Percentiles rank a stretch among this genome's conserved stretches.
phyloP scores from a whole-genome alignment of 2,797 vertebrate genomes.

The Enteromius thamalakanensis region DNA sequence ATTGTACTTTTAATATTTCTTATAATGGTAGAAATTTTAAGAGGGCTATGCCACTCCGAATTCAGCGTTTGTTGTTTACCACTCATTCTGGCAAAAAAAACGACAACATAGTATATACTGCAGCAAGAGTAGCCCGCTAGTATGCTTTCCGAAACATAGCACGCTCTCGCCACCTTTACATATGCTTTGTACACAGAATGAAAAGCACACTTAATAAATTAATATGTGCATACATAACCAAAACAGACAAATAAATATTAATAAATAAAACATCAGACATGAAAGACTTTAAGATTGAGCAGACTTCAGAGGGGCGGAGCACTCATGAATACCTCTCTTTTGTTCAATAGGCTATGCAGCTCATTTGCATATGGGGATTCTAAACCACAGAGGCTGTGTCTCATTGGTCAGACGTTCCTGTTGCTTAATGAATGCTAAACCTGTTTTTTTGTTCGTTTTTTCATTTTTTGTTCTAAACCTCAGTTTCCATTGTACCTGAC shows the following conservation, averaged over 20 bases:
- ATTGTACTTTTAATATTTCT: neutral
- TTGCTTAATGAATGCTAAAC: conserved; percentile 56
- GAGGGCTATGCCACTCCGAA: neutral
- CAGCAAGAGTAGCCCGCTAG: neutral
- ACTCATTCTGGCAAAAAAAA: neutral
- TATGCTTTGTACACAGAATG: conserved; percentile 54
- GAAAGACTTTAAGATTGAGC: conserved; percentile 64
- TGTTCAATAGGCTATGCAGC: conserved; percentile 66
- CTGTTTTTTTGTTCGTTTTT: conserved; percentile 22
- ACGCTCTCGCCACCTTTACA: conserved; percentile 44
- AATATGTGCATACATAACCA: conserved; percentile 62
- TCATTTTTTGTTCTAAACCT: conserved; percentile 51
- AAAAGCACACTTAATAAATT: conserved; percentile 58
- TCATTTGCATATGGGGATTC: conserved; percentile 64
- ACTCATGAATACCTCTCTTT: conserved; percentile 60
- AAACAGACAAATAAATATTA: conserved; percentile 65
- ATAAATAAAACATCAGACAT: conserved; percentile 69
- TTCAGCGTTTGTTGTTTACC: neutral
- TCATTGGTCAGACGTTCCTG: conserved; percentile 63
- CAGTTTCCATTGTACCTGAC: conserved; percentile 62
- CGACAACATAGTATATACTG: neutral
- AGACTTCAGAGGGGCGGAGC: conserved; percentile 58
- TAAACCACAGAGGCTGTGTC: conserved; percentile 64
- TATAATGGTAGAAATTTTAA: neutral
- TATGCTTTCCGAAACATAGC: conserved; percentile 21